Base-by-base conservation (phyloP, 2,888 invertebrate species). In the Hartigia nigra region DNA sequence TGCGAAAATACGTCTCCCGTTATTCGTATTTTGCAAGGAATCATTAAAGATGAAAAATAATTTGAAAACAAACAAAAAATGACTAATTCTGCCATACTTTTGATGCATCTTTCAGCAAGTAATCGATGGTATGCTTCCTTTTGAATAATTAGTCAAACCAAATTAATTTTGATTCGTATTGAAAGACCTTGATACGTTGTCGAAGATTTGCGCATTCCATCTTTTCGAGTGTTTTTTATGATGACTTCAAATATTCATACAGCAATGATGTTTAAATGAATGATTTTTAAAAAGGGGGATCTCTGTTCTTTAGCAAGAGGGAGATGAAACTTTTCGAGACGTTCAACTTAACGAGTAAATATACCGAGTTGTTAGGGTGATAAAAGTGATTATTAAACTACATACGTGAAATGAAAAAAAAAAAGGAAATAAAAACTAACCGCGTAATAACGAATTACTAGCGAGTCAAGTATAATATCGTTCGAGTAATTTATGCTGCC, bases 401-500 rank as follows among this genome's bases (percentile, higher is more conserved):
- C 23, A 55, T 55, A 23, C 23, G 23, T 23, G 55, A 55, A 23
- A 55, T 55, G 23, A 23, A 23, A 35, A 35, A 55, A 55, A 23
- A 55, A 55, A 55, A 55, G 1, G 14, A 39, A 14, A 39, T 39
- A 55, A 55, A 55, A 55, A 55, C 23, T 55, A 55, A 55, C 55
- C 55, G 55, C 55, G 55, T 55, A 55, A 55, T 55, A 55, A 55
- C 55, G 55, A 55, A 9, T 23, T 55, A 55, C 23, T 55, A 55
- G 55, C 55, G 55, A 55, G 2, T 55, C 55, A 55, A 23, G 55
- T 55, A 55, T 55, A 55, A 55, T 55, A 55, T 55, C 5, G 86
- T 86, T 86, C 85, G 83, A 83, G 84, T 85, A 86, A 85, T 84
- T 84, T 84, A 84, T 85, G 86, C 86, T 86, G 86, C 86, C 86